phyloP scores from a whole-genome alignment of 2,113 vertebrate species.

The Rhinolophus ferrumequinum region DNA sequence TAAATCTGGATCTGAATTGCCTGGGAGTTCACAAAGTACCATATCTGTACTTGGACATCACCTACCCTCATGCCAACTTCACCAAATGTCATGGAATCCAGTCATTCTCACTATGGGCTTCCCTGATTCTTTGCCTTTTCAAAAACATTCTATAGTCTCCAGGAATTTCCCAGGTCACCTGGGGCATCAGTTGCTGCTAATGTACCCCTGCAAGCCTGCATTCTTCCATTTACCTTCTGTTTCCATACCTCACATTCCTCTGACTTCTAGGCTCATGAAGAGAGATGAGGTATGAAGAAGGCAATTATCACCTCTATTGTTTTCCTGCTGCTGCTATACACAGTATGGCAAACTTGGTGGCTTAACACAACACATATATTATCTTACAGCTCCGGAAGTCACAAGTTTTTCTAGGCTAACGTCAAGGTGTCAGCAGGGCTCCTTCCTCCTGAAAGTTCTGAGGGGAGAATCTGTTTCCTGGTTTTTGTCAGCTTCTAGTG shows the following conservation, averaged over 20 bases:
- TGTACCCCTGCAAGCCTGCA: background rate
- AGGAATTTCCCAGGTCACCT: background rate
- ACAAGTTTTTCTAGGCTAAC: background rate
- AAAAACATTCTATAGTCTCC: background rate
- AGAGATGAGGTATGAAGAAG: background rate
- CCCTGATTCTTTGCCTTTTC: background rate
- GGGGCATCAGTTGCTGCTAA: fast-evolving
- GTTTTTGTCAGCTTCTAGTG: background rate
- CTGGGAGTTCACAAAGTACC: background rate
- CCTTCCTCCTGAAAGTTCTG: background rate
- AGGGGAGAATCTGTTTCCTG: background rate
- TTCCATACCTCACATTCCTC: background rate
- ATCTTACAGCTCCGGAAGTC: background rate
- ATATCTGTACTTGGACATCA: too few species aligned
- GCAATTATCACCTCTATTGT: background rate
- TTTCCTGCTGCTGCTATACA: background rate
- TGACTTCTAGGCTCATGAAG: background rate
- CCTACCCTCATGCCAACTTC: background rate
- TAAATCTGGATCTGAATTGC: background rate
- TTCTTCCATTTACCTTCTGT: background rate
- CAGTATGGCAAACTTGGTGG: background rate
- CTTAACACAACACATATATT: background rate
- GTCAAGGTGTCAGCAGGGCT: background rate
- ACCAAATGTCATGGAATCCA: background rate
- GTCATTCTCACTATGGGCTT: background rate